Evolutionary conservation across 1,140 invertebrate genomes (phyloP).

Genomic region (Mactra quadrangularis): DNA sequence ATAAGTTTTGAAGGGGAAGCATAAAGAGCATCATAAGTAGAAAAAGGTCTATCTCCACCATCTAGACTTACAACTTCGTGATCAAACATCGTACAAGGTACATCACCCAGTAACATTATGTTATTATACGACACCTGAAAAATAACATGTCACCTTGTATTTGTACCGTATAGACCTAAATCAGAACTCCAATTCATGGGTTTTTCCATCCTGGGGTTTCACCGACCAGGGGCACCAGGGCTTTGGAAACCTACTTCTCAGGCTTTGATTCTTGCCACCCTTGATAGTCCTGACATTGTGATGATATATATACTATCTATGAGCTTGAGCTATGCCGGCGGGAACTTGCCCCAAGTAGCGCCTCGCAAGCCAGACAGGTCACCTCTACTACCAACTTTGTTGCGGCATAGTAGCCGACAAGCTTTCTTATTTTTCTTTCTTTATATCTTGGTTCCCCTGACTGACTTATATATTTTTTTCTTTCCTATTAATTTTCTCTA

Average conservation of each 20-base stretch:
- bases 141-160: not conserved
- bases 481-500: no score
- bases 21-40: slow-evolving; percentile 31
- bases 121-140: slow-evolving; percentile 43
- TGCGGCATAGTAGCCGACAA: no score
- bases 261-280: not conserved
- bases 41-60: slow-evolving; percentile 26
- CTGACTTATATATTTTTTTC: no score
- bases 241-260: not conserved
- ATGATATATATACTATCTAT: no score
- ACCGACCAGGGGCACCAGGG: not conserved
- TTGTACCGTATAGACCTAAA: not conserved
- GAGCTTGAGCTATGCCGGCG: no score
- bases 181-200: no score
- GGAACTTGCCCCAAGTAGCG: no score
- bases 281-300: not conserved
- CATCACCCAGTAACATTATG: slow-evolving; percentile 12
- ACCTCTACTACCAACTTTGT: no score
- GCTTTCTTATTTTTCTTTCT: no score
- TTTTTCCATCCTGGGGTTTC: not conserved
- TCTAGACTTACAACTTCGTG: slow-evolving; percentile 26
- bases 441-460: no score
- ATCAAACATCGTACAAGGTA: slow-evolving; percentile 32
- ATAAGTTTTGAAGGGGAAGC: not conserved
- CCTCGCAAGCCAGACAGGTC: no score